Evolutionary conservation across 2,888 invertebrate genomes (phyloP).

Genomic region (Ethmia dodecea): DNA sequence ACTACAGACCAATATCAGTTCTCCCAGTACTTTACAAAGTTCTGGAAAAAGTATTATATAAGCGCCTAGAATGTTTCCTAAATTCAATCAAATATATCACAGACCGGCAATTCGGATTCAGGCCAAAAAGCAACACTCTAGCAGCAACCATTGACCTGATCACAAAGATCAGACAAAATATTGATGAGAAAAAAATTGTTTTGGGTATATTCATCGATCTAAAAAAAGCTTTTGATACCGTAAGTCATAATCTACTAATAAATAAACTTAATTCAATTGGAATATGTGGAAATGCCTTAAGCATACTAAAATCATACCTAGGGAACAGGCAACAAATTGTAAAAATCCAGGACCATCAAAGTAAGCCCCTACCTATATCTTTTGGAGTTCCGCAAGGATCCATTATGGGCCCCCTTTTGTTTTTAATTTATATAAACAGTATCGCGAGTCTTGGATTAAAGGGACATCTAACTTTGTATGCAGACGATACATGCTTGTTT

Average conservation of each 20-base stretch:
- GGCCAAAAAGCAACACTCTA: neutral
- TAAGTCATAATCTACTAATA: neutral
- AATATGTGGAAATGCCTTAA: neutral
- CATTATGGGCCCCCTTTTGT: neutral
- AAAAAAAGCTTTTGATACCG: too few relatives aligned
- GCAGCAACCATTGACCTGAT: conserved; percentile 1
- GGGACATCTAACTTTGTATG: conserved; percentile 8
- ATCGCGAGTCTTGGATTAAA: conserved; percentile 1
- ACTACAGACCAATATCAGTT: neutral
- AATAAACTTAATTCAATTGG: neutral
- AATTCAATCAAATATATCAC: neutral
- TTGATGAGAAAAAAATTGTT: neutral
- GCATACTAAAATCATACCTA: neutral
- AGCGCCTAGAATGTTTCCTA: neutral
- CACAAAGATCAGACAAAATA: neutral
- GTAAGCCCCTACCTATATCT: neutral
- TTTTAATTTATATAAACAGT: conserved; percentile 2
- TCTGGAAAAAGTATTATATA: neutral
- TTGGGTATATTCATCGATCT: neutral
- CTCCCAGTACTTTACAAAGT: neutral
- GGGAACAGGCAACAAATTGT: neutral
- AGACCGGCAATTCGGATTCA: neutral
- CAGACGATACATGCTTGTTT: too few relatives aligned
- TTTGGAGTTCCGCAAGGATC: neutral
- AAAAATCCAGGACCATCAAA: neutral